Conservation (phyloP, 2,797 vertebrate genomes). For the Sylvilagus floridanus region DNA sequence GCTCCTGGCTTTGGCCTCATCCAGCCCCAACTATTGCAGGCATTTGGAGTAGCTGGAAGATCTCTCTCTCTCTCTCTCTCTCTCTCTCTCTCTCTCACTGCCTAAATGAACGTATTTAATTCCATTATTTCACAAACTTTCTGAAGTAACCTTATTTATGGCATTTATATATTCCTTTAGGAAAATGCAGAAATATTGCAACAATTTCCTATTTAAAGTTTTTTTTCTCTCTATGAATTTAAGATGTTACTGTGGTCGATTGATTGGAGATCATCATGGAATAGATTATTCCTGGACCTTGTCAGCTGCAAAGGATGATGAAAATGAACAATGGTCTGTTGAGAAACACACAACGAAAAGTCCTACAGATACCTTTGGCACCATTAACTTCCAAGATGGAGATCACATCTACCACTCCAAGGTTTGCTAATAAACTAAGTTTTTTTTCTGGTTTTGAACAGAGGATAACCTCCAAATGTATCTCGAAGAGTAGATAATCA, state of each 20-base stretch:
- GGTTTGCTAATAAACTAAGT: slow-evolving; percentile 87
- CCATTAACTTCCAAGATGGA: slow-evolving; percentile 95
- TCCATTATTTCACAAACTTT: too few species aligned
- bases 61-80: too few species aligned
- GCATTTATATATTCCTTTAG: not conserved
- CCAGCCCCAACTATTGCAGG: too few species aligned
- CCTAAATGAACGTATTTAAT: too few species aligned
- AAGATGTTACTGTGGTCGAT: slow-evolving; percentile 96
- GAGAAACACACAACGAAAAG: slow-evolving; percentile 92
- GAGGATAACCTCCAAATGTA: not conserved
- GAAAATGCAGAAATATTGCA: not conserved
- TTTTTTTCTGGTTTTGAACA: slow-evolving; percentile 49
- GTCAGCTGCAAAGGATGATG: slow-evolving; percentile 60
- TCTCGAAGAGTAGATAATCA: slow-evolving; percentile 16
- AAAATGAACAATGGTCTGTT: slow-evolving; percentile 92
- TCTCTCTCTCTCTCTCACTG: too few species aligned
- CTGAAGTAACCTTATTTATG: not conserved
- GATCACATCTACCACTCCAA: slow-evolving; percentile 95
- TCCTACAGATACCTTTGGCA: slow-evolving; percentile 96
- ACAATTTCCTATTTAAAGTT: slow-evolving; percentile 19
- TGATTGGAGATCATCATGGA: slow-evolving; percentile 93
- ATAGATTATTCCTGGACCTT: slow-evolving; percentile 85
- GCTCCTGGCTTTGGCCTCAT: too few species aligned
- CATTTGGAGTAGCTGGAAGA: too few species aligned
- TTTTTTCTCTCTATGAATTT: slow-evolving; percentile 64